Base-by-base conservation (phyloP, 2,888 invertebrate species). In the Tachina fera region DNA sequence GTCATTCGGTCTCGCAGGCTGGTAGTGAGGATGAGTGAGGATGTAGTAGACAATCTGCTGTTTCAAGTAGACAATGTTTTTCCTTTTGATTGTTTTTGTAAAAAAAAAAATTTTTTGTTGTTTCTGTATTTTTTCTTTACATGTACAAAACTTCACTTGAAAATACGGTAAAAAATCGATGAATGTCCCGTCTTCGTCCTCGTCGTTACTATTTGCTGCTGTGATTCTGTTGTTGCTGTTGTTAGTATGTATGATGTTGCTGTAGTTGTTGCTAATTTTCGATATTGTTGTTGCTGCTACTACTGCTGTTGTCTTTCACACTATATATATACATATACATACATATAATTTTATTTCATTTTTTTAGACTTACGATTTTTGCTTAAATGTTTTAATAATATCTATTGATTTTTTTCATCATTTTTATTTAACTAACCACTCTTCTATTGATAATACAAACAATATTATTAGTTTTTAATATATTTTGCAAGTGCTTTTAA, bases 81-180 rank as follows among this genome's bases (percentile, higher is more conserved):
- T 41, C 13, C 31, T 19, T 56, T 74, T 80, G 16, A 65, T 76
- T 56, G 67, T 76, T 72, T 70, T 81, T 81, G 56, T 75, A 31
- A 11, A 43, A 41, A 11, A 43, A 41, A 43, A 43, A 43, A 16
- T n/a, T 70, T 43, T 63, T 63, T 75, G 79, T 74, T 77, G 58
- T 72, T 71, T 45, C 13, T 84, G 72, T 68, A 68, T 39, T 74
- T 77, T 76, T 85, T 67, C 53, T 63, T 65, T 39, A 80, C 70
- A 76, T 39, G 19, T 76, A 60, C 19, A 79, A 76, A 83, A 86
- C 86, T 86, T 72, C 79, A 80, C 79, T 83, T 72, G 75, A 83
- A 72, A 83, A 79, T 71, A 80, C 65, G 79, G 83, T 76, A 79
- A 86, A 86, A 86, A 86, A 86, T 86, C 86, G 86, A 86, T 86